phyloP scores from a whole-genome alignment of 2,113 vertebrate genomes.

The Gasterosteus nipponicus region DNA sequence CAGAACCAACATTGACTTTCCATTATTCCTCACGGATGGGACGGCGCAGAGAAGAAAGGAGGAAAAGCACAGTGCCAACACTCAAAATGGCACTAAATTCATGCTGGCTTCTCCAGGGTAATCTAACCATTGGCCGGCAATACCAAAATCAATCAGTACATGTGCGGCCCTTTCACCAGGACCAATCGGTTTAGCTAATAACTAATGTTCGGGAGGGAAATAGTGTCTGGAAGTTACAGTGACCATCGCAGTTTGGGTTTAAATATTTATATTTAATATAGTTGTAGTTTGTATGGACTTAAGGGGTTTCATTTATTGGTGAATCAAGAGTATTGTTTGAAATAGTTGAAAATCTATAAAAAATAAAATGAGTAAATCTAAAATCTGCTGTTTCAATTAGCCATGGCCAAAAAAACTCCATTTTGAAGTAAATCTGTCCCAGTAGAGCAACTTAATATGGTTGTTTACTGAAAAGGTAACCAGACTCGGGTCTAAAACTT shows the following conservation, averaged over 20 bases:
- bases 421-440: conserved; percentile 33
- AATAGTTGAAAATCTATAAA: neutral
- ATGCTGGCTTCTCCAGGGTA: conserved; percentile 62
- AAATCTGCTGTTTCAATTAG: conserved; percentile 21
- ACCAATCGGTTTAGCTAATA: conserved; percentile 9
- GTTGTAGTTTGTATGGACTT: conserved; percentile 22
- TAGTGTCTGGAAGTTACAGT: conserved; percentile 1
- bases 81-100: conserved; percentile 65
- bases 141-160: conserved; percentile 13
- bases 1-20: conserved; percentile 71
- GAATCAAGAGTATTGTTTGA: neutral
- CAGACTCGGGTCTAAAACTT: conserved; percentile 47
- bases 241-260: conserved; percentile 6
- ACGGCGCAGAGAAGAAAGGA: conserved; percentile 24
- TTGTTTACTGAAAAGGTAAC: conserved; percentile 52
- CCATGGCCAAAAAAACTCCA: conserved; percentile 8
- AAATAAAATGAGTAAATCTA: neutral
- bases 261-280: conserved; percentile 3
- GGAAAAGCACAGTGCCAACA: conserved; percentile 44
- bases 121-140: conserved; percentile 25
- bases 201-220: neutral
- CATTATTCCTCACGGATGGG: conserved; percentile 44
- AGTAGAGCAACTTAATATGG: conserved; percentile 17
- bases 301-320: conserved; percentile 8
- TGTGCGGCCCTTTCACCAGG: neutral